Evolutionary conservation across 2,888 invertebrate species (phyloP).

Genomic region (Netelia inedita): DNA sequence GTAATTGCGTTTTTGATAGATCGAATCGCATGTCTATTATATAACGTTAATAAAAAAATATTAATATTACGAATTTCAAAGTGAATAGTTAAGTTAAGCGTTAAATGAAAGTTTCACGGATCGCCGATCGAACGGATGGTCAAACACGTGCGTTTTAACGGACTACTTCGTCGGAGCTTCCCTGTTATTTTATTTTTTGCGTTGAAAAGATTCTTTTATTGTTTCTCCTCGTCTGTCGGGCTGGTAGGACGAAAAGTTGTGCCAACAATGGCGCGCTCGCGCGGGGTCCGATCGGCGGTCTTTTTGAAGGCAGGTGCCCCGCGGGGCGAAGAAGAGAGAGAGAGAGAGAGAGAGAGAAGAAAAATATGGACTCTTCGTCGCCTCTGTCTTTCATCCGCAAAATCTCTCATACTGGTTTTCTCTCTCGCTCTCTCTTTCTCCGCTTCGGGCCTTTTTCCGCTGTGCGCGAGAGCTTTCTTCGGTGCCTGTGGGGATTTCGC

Average conservation of each 20-base stretch:
- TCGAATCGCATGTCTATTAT: too few relatives aligned
- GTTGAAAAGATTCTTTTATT: constrained; percentile 28
- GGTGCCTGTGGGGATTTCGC: constrained; percentile 74
- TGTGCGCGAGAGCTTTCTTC: constrained; percentile 40
- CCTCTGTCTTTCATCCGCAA: constrained; percentile 36
- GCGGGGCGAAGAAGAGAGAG: constrained; percentile 14
- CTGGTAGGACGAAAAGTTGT: constrained; percentile 38
- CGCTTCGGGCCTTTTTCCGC: constrained; percentile 12
- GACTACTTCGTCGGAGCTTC: too few relatives aligned
- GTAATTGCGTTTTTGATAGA: too few relatives aligned
- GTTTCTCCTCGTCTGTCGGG: constrained; percentile 1
- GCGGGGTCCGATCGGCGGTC: constrained; percentile 57
- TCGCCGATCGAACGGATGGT: too few relatives aligned
- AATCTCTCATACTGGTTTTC: constrained; percentile 46
- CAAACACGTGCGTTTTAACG: too few relatives aligned
- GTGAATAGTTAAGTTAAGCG: too few relatives aligned
- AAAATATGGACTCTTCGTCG: constrained; percentile 24
- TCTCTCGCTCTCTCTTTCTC: constrained; percentile 45
- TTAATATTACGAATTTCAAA: too few relatives aligned
- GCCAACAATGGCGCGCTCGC: constrained; percentile 53
- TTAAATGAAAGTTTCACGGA: too few relatives aligned
- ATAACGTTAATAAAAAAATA: too few relatives aligned
- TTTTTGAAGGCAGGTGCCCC: constrained; percentile 60
- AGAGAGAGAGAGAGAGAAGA: constrained; percentile 13
- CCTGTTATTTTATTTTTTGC: not conserved